phyloP scores from a whole-genome alignment of 2,113 vertebrate genomes.

The Megaleporinus macrocephalus region DNA sequence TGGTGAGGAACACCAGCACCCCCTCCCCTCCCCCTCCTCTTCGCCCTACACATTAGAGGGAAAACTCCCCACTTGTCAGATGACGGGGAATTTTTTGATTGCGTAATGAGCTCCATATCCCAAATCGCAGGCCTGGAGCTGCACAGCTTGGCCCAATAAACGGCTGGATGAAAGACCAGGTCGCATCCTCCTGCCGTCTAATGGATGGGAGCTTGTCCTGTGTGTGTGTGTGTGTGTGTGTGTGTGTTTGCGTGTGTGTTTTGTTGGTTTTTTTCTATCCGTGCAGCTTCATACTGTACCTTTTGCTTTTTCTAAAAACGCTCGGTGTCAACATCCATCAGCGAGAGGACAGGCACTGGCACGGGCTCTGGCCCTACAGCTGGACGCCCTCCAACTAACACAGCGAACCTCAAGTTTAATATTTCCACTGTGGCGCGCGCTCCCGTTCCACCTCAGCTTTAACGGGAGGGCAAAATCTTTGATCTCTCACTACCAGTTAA shows the following conservation, averaged over 20 bases:
- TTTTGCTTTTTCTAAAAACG: constrained; percentile 2
- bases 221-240: too few species aligned
- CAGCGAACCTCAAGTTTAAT: constrained; percentile 59
- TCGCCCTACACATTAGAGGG: constrained; percentile 27
- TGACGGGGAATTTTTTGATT: constrained; percentile 48
- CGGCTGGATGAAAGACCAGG: constrained; percentile 66
- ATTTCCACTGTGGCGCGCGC: constrained; percentile 48
- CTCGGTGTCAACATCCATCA: constrained; percentile 51
- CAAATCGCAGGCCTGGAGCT: constrained; percentile 58
- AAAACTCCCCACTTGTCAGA: constrained; percentile 57
- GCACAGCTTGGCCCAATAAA: constrained; percentile 61
- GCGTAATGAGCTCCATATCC: constrained; percentile 65
- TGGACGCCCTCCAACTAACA: constrained; percentile 43
- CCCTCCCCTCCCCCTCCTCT: constrained; percentile 17
- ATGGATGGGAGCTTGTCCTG: constrained; percentile 51
- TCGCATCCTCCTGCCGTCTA: constrained; percentile 57
- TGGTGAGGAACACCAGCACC: constrained; percentile 39
- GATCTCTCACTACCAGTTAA: constrained; percentile 57
- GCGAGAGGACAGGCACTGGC: constrained; percentile 8
- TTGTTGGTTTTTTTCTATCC: not conserved
- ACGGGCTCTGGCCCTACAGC: not conserved
- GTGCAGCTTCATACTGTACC: constrained; percentile 29
- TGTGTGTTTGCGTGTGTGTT: too few species aligned
- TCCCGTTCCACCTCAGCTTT: constrained; percentile 58
- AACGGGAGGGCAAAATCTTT: constrained; percentile 57